Evolutionary conservation across 2,888 invertebrate species (phyloP), one percentile per base, ranked within the genome.

Genomic region (Hedya salicella): DNA sequence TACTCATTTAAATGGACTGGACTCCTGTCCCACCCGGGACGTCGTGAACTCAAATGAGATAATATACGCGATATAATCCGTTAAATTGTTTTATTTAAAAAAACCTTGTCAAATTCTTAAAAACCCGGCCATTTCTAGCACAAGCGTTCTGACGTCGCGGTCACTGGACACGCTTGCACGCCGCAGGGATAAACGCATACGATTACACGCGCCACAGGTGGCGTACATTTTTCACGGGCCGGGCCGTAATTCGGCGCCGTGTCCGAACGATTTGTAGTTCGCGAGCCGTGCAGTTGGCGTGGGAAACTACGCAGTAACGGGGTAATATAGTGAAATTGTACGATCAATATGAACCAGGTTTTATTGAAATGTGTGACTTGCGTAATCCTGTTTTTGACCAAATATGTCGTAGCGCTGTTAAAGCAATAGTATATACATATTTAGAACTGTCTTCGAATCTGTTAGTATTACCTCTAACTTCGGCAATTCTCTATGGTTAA

Each of bases 171-270:
- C 73, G 77, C 72, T 74, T 87, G 88, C 88, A 89, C 83, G 82
- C 83, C 75, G 78, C 77, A 81, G 81, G 87, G 91, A 91, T 91
- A 90, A 89, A 88, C 88, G 91, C 92, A 92, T 91, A 89, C 91
- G 90, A 90, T 91, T 88, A 90, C 87, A 80, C 78, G 25, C 25
- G 86, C 92, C 84, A 93, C 92, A 93, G 92, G 92, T 92, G 92
- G 92, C 86, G 87, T 76, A 91, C 91, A 92, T 92, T 93, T 93
- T 93, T 92, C 91, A 62, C 73, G 72, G 71, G 68, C 78, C 79
- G 81, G 78, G 77, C 82, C 82, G 83, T 89, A 88, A 89, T 88
- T 85, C 83, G 79, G 80, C 78, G 80, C 79, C 73, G 79, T 81
- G 72, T 73, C 80, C 80, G 76, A 78, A 85, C 82, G 87, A 87